Conservation (phyloP, 2,797 vertebrate genomes). For the Silurus lanzhouensis region DNA sequence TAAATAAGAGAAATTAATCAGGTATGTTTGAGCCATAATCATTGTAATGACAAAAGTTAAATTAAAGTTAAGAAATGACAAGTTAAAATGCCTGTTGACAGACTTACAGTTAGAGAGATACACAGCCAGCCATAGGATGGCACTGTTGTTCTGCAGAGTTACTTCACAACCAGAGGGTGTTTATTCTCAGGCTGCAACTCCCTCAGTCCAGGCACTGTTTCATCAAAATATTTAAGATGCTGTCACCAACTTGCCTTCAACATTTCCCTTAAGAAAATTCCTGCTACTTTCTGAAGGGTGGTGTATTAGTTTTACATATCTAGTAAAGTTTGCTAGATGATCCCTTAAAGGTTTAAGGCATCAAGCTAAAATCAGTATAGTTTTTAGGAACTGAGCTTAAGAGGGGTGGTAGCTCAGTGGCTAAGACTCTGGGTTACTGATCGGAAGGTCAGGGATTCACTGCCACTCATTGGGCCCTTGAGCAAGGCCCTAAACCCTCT, state of each 20-base stretch:
- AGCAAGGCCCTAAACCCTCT: too few relatives aligned
- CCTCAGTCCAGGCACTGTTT: neutral
- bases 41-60: neutral
- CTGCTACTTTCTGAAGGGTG: neutral
- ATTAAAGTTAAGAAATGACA: neutral
- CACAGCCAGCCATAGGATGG: conserved; percentile 51
- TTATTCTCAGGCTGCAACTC: conserved; percentile 20
- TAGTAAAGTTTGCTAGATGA: neutral
- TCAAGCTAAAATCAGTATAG: neutral
- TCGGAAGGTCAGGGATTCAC: too few relatives aligned
- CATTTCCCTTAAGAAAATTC: conserved; percentile 21
- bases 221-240: conserved; percentile 14
- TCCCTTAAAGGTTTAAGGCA: neutral
- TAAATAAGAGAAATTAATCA: neutral
- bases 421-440: too few relatives aligned
- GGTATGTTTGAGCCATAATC: neutral
- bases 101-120: neutral
- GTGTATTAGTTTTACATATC: neutral
- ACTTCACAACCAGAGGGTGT: neutral
- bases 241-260: neutral
- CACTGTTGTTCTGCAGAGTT: conserved; percentile 53
- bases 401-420: too few relatives aligned
- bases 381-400: neutral
- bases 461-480: too few relatives aligned
- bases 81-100: too few relatives aligned